phyloP scores from a whole-genome alignment of 2,113 vertebrate species.

The Rhinopithecus roxellana region DNA sequence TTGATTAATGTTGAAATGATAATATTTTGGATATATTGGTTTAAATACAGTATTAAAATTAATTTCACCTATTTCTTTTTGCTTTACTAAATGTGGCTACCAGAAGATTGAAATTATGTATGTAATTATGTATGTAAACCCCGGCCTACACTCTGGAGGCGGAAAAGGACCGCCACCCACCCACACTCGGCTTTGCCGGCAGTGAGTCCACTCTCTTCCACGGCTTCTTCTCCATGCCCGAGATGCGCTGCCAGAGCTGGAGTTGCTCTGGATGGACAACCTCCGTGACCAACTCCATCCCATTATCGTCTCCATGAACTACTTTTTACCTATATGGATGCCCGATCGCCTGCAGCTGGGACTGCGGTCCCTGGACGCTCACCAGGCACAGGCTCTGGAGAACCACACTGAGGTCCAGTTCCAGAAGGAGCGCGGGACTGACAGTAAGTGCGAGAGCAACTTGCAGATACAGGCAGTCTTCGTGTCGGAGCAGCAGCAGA shows the following conservation, averaged over 20 bases:
- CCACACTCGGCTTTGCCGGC: constrained; percentile 87
- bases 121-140: not conserved
- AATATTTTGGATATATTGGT: no score
- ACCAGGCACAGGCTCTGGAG: constrained; percentile 84
- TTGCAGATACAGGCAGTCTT: constrained; percentile 89
- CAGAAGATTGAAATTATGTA: no score
- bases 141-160: constrained; percentile 90
- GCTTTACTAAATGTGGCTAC: no score
- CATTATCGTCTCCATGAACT: constrained; percentile 89
- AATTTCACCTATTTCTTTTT: no score
- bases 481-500: constrained; percentile 74
- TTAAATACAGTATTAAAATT: no score
- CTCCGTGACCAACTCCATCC: constrained; percentile 93
- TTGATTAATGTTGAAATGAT: no score
- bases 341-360: constrained; percentile 73
- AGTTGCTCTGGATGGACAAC: constrained; percentile 86
- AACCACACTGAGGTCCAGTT: constrained; percentile 90
- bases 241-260: constrained; percentile 82
- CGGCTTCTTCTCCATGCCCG: constrained; percentile 81
- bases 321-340: constrained; percentile 84
- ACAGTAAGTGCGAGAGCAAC: constrained; percentile 95
- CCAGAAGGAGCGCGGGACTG: constrained; percentile 92
- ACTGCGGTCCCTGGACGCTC: constrained; percentile 86
- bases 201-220: constrained; percentile 76
- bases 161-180: constrained; percentile 86